Base-by-base conservation (phyloP, 2,113 vertebrate genomes). In the Gallinago paraguaiae region DNA sequence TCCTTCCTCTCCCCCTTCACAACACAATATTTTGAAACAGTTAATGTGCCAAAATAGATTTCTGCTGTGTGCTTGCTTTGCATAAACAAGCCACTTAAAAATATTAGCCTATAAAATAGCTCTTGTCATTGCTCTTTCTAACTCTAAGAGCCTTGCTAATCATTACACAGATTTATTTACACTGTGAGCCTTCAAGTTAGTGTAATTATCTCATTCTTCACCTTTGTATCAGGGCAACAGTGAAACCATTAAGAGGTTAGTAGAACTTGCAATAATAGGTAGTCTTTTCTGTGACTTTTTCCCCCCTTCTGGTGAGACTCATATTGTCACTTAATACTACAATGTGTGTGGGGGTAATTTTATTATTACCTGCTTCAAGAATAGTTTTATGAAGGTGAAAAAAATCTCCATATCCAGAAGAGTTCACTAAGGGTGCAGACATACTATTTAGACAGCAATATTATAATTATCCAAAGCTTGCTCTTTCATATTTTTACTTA, bases 101-200 rank as follows among this genome's bases (percentile, higher is more conserved):
- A 86, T 86, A 93, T 79, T 79, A 80, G 10, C 72, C 23, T 30
- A 43, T 76, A 90, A 96, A 92, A 77, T 8, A 81, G 39, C 23
- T 84, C 14, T 65, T 82, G 63, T 69, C 53, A 81, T 72, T 93
- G 41, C 63, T 93, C 53, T 84, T 94, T 87, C 78, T 91, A 74
- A 85, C 12, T 37, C 22, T 82, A 93, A 75, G 59, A 88, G 72
- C 22, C 25, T 60, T 45, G 79, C 51, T 96, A 95, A 95, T 94
- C 60, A 72, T 57, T 92, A 81, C 60, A 25, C 53, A 85, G 54
- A 92, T 95, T 97, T 93, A 95, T 86, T 96, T 91, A 81, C 17
- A 72, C 22, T 30, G 24, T 43, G n/a, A 96, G 11, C 27, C 24
- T 85, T 92, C 84, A 95, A 65, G 54, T 35, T 93, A 19, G 3